Conservation (phyloP, 2,888 invertebrate species). For the Epistrophe grossulariae region DNA sequence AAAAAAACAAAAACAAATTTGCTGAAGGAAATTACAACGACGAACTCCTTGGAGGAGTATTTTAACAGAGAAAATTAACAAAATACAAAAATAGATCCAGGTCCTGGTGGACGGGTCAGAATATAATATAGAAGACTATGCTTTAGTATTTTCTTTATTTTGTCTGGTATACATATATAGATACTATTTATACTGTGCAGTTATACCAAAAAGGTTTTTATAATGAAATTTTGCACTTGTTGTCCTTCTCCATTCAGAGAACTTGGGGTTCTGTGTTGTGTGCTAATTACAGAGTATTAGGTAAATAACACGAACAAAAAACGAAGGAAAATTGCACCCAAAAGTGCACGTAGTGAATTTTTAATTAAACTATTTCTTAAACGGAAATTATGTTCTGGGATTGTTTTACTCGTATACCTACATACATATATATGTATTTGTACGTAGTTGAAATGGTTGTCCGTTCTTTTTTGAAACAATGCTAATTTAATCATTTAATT, state of each 20-base stretch:
- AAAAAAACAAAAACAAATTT: background rate
- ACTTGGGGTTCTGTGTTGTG: conserved; percentile 58
- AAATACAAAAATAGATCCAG: conserved; percentile 27
- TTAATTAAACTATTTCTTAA: conserved; percentile 75
- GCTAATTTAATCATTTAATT: conserved; percentile 74
- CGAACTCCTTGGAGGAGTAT: conserved; percentile 43
- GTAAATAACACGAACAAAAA: conserved; percentile 31
- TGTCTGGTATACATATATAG: background rate
- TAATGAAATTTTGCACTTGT: conserved; percentile 74
- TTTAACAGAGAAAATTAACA: conserved; percentile 45
- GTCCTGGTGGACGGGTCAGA: background rate
- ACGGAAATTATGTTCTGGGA: conserved; percentile 72
- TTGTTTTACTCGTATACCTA: conserved; percentile 7
- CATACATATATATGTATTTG: background rate
- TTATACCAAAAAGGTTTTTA: conserved; percentile 24
- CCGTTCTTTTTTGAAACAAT: conserved; percentile 29
- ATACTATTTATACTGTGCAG: background rate
- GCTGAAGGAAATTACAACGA: conserved; percentile 58
- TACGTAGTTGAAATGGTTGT: conserved; percentile 40
- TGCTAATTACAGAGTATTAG: conserved; percentile 72
- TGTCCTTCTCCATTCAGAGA: conserved; percentile 30
- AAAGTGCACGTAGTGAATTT: conserved; percentile 69
- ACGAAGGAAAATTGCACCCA: conserved; percentile 34
- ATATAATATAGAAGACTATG: conserved; percentile 31
- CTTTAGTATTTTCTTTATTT: conserved; percentile 47